Percentiles rank a stretch among this genome's conserved stretches.
Conservation (phyloP, 1,140 invertebrate genomes). For the Papilio glaucus region DNA sequence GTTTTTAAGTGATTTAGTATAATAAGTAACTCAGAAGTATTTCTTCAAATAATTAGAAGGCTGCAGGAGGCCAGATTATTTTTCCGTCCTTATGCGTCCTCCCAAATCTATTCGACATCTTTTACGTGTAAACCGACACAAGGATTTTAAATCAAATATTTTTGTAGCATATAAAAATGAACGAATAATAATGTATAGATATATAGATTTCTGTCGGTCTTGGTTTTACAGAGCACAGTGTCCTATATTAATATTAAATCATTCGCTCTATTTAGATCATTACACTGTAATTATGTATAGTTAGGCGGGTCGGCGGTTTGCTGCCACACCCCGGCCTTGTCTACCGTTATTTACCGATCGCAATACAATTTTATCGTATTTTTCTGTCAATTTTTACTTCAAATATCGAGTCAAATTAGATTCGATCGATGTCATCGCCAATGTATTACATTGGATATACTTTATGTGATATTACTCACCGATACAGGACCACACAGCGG, state of each 20-base stretch:
- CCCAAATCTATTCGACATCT: too few relatives aligned
- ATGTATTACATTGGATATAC: not conserved
- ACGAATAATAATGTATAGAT: too few relatives aligned
- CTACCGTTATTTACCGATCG: conserved; percentile 6
- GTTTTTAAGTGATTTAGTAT: too few relatives aligned
- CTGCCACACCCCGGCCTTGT: conserved; percentile 52
- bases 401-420: not conserved
- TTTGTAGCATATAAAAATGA: too few relatives aligned
- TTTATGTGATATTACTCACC: not conserved
- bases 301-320: conserved; percentile 50
- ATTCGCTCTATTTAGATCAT: conserved; percentile 33
- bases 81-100: too few relatives aligned
- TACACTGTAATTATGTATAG: conserved; percentile 43
- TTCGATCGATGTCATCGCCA: not conserved
- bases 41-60: too few relatives aligned
- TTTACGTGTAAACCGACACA: too few relatives aligned
- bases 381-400: not conserved
- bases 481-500: not conserved
- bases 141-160: too few relatives aligned
- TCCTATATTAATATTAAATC: conserved; percentile 26
- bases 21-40: too few relatives aligned
- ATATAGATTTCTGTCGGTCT: too few relatives aligned
- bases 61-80: too few relatives aligned
- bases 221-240: not conserved
- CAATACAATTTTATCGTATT: conserved; percentile 17